A percentile compares a stretch with the other conserved stretches of the same genome.
Conservation (phyloP, 1,140 invertebrate genomes). For the Habropoda laboriosa region DNA sequence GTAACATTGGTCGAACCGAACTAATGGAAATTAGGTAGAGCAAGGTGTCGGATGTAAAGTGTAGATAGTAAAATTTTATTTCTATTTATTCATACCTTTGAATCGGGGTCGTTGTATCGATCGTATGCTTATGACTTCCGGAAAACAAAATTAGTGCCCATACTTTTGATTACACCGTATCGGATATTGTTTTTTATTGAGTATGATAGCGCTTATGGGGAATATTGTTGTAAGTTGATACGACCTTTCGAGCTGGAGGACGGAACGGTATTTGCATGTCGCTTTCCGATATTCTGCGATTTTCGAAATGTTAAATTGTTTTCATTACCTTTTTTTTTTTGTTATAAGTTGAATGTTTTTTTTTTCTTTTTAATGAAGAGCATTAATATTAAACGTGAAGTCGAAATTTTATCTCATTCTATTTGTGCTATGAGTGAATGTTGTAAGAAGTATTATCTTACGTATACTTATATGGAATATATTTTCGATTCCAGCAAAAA, state of each 20-base stretch:
- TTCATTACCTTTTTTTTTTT: neutral
- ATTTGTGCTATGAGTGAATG: neutral
- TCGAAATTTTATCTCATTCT: conserved; percentile 33
- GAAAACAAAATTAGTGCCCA: conserved; percentile 35
- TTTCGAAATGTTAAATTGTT: neutral
- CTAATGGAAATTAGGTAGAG: neutral
- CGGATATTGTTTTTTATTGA: conserved; percentile 43
- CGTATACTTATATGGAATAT: neutral
- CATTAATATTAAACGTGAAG: neutral
- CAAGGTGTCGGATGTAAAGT: conserved; percentile 27
- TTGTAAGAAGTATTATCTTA: conserved; percentile 10
- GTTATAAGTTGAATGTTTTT: neutral
- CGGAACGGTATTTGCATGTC: neutral
- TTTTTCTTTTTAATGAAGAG: neutral
- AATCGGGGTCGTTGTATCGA: conserved; percentile 19
- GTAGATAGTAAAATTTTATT: conserved; percentile 49
- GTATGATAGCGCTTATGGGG: conserved; percentile 14
- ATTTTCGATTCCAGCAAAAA: neutral
- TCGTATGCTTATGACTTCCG: conserved; percentile 32
- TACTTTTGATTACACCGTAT: conserved; percentile 53
- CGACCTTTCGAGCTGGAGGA: neutral
- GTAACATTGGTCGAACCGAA: conserved; percentile 54
- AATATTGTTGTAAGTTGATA: conserved; percentile 7
- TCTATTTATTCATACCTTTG: conserved; percentile 40
- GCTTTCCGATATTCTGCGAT: neutral